Conservation (phyloP, 1,140 invertebrate species). For the Lanistes nyassanus region DNA sequence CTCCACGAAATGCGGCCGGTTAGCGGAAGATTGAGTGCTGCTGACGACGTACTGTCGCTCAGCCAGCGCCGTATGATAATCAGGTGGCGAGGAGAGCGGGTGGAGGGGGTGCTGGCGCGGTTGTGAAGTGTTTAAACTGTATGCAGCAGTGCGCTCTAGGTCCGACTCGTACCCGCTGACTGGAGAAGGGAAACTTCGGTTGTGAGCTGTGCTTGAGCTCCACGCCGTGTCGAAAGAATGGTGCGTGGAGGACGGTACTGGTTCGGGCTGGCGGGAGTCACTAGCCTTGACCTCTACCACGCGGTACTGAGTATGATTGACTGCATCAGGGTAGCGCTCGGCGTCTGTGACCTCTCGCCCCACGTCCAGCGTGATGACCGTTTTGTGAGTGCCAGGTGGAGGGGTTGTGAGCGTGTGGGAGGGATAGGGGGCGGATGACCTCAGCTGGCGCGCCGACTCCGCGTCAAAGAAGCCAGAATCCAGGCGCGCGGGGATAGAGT, state of each 20-base stretch:
- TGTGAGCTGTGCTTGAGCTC: neutral
- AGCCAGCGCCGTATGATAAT: neutral
- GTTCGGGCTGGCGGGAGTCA: neutral
- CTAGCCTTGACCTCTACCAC: constrained; percentile 27
- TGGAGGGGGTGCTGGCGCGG: neutral
- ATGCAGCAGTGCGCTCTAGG: neutral
- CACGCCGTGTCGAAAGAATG: neutral
- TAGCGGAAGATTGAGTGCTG: constrained; percentile 7
- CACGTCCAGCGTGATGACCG: constrained; percentile 16
- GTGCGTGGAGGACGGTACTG: too few species aligned
- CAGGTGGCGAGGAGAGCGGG: neutral
- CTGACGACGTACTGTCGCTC: constrained; percentile 16
- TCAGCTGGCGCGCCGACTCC: neutral
- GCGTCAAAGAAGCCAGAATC: neutral
- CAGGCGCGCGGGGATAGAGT: too few species aligned
- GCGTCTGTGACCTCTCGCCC: neutral
- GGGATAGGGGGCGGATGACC: neutral
- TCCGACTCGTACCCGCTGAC: constrained; percentile 12
- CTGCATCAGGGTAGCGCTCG: neutral
- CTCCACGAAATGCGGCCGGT: neutral
- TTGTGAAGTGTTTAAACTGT: constrained; percentile 9
- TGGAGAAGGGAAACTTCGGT: constrained; percentile 10
- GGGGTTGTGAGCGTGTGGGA: neutral
- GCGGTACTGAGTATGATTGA: constrained; percentile 18
- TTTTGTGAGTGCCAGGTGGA: constrained; percentile 3